phyloP scores from a whole-genome alignment of 37 sponge, comb jelly and placozoan genomes.

The Agelas oroides region DNA sequence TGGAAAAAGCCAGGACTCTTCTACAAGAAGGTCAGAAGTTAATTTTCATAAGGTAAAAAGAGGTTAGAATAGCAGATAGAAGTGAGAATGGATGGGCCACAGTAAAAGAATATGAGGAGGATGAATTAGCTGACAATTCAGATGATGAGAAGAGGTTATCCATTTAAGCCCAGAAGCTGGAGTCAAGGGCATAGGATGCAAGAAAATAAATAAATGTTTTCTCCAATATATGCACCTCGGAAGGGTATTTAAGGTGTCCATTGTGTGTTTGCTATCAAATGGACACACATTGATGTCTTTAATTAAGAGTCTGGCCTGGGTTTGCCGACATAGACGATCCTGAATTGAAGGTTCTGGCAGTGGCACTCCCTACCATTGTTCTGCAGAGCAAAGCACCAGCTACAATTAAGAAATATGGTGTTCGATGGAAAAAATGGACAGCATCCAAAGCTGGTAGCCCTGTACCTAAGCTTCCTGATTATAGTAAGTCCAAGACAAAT shows the following conservation, averaged over 20 bases:
- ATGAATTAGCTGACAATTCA: constrained; percentile 4
- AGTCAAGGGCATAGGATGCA: too few species aligned
- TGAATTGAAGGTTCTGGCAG: constrained; percentile 9
- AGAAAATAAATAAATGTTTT: too few species aligned
- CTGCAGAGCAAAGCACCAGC: constrained; percentile 14
- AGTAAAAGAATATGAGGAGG: background rate
- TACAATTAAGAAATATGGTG: constrained; percentile 15
- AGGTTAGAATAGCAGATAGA: background rate
- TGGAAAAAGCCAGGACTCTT: background rate
- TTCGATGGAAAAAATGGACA: background rate
- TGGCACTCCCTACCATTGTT: background rate
- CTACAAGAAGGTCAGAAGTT: background rate
- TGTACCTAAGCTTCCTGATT: constrained; percentile 6
- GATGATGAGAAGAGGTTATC: background rate
- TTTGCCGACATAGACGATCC: background rate
- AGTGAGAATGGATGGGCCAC: constrained; percentile 15
- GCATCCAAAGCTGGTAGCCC: background rate
- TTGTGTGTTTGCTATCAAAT: too few species aligned
- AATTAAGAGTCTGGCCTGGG: background rate
- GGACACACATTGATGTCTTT: too few species aligned
- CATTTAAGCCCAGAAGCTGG: too few species aligned
- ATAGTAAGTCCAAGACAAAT: background rate
- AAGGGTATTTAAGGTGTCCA: too few species aligned
- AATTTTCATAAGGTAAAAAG: background rate
- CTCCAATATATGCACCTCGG: too few species aligned